These are phyloP conservation scores for Arnoldichthys spilopterus DNA, from an alignment of 2,797 vertebrate species.

Conservation along the genomic window DNA sequence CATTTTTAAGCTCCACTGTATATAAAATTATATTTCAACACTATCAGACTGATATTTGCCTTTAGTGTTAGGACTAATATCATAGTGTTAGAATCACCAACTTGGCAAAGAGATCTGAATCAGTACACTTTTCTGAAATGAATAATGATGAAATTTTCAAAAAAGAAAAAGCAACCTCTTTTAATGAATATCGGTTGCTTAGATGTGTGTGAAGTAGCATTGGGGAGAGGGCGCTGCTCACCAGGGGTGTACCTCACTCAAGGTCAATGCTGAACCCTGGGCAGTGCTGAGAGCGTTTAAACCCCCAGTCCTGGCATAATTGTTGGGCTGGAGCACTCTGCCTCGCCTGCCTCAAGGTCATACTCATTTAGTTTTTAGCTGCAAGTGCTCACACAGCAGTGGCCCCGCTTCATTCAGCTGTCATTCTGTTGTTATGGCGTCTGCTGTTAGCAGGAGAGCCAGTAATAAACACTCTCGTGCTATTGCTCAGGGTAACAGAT, in stretches of 20 bases:
- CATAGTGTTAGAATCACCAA: no score
- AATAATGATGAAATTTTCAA: no score
- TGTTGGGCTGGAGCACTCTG: constrained; percentile 49
- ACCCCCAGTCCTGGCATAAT: constrained; percentile 55
- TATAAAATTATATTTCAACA: no score
- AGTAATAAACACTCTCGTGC: constrained; percentile 51
- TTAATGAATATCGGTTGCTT: neutral
- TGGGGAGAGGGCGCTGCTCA: neutral
- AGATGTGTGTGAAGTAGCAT: neutral
- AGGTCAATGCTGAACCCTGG: constrained; percentile 50
- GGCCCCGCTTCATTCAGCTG: constrained; percentile 50
- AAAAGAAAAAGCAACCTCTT: neutral
- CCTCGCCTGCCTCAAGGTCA: constrained; percentile 56
- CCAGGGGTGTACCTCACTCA: constrained; percentile 38
- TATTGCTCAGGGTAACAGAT: constrained; percentile 57
- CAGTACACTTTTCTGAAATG: no score
- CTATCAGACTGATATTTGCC: no score
- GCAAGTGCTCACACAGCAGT: constrained; percentile 50
- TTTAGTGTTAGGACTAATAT: no score
- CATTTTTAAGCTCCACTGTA: no score
- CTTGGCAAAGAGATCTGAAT: no score
- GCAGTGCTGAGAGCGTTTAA: constrained; percentile 54
- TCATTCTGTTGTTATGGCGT: constrained; percentile 49
- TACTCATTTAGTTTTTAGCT: constrained; percentile 56
- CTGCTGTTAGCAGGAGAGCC: constrained; percentile 51